A percentile compares a stretch with the other conserved stretches of the same genome.
Evolutionary conservation across 2,113 vertebrate genomes (phyloP).

Genomic region (Sciurus niger): DNA sequence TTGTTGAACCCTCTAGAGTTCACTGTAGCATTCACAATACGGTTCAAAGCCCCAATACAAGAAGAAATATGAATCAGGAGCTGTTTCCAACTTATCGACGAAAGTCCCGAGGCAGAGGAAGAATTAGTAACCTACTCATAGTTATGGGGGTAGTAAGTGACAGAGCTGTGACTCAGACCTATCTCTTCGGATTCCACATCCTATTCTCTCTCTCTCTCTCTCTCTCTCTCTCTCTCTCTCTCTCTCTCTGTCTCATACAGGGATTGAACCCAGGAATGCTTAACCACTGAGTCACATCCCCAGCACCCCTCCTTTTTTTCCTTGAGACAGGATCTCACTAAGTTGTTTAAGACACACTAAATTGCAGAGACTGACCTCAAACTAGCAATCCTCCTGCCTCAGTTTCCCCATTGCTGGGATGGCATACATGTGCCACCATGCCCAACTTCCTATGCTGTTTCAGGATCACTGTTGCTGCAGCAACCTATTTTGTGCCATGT

Average conservation of each 20-base stretch:
- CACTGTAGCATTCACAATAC: background rate
- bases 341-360: too few species aligned
- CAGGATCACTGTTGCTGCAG: background rate
- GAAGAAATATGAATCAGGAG: background rate
- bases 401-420: too few species aligned
- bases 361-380: too few species aligned
- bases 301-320: too few species aligned
- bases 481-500: background rate
- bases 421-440: too few species aligned
- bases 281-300: too few species aligned
- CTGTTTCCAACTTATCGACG: slow-evolving; percentile 29
- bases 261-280: too few species aligned
- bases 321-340: too few species aligned
- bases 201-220: background rate
- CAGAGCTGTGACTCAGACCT: background rate
- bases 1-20: background rate
- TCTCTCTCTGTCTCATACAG: too few species aligned
- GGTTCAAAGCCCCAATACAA: background rate
- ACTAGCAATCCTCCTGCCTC: too few species aligned
- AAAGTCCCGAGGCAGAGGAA: slow-evolving; percentile 10
- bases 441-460: background rate
- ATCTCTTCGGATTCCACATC: background rate
- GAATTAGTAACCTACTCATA: background rate
- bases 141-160: background rate
- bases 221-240: too few species aligned